phyloP scores from a whole-genome alignment of 2,113 vertebrate genomes.

The Heterochromis multidens region DNA sequence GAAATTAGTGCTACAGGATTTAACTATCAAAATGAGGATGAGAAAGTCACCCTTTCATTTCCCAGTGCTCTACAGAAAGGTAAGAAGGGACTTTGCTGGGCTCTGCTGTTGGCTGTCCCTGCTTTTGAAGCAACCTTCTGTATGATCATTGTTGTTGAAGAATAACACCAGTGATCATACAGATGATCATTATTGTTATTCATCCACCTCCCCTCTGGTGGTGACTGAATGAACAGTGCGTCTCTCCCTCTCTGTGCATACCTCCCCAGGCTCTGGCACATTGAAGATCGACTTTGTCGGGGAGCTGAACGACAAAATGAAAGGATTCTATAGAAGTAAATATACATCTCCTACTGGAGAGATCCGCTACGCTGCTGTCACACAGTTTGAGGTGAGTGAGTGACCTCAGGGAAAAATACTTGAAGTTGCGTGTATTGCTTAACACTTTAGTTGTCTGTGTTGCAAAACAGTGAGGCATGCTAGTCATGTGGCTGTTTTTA shows the following conservation, averaged over 20 bases:
- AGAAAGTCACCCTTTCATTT: constrained; percentile 98
- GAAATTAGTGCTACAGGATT: constrained; percentile 98
- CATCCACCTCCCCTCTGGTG: neutral
- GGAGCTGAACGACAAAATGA: constrained; percentile 99
- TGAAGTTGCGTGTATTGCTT: neutral
- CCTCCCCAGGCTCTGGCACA: constrained; percentile 82
- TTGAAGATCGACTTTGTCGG: constrained; percentile 98
- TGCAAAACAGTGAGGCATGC: neutral
- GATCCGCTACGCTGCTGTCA: constrained; percentile 92
- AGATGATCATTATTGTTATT: neutral
- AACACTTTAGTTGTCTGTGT: neutral
- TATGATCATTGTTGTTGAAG: neutral
- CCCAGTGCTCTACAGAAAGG: constrained; percentile 92
- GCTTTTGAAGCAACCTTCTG: neutral
- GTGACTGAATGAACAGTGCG: neutral
- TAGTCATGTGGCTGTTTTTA: neutral
- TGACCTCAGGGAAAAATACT: neutral
- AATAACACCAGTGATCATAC: neutral
- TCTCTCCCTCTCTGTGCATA: neutral
- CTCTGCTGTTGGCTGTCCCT: neutral
- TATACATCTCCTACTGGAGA: constrained; percentile 87
- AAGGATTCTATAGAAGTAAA: constrained; percentile 98
- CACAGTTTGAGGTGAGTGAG: constrained; percentile 92
- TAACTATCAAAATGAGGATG: constrained; percentile 99
- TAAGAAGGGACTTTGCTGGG: constrained; percentile 39